Evolutionary conservation across 2,888 invertebrate genomes (phyloP).

Genomic region (Pyrocoelia pectoralis): DNA sequence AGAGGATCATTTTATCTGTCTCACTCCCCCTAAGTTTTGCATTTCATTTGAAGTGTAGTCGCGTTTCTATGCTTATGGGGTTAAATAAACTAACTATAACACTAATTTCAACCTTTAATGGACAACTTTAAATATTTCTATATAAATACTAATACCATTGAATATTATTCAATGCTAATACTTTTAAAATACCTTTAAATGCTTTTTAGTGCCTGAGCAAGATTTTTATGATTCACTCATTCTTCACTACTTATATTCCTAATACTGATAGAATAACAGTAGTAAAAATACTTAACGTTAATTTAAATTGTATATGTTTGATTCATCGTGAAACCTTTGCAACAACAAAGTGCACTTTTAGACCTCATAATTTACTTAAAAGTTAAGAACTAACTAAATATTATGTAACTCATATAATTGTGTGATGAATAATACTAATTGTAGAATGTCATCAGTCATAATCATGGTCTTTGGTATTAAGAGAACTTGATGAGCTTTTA

Average conservation of each 20-base stretch:
- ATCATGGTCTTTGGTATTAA: constrained; percentile 18
- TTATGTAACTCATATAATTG: neutral
- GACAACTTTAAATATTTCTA: too few relatives aligned
- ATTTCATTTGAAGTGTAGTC: too few relatives aligned
- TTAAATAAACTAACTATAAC: too few relatives aligned
- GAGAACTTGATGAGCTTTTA: constrained; percentile 16
- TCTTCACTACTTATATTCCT: neutral
- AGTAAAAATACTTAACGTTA: neutral
- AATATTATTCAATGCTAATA: too few relatives aligned
- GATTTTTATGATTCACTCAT: neutral
- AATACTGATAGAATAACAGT: neutral
- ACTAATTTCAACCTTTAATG: too few relatives aligned
- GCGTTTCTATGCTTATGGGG: too few relatives aligned
- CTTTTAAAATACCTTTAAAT: neutral
- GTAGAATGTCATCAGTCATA: constrained; percentile 16
- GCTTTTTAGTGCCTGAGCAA: neutral
- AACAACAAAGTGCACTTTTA: constrained; percentile 27
- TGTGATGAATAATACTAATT: neutral
- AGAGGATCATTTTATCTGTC: too few relatives aligned
- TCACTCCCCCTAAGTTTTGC: too few relatives aligned
- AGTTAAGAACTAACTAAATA: constrained; percentile 6
- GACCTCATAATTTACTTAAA: constrained; percentile 6
- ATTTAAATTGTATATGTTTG: neutral
- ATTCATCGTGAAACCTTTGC: constrained; percentile 12
- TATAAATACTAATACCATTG: neutral